Evolutionary conservation across 2,888 invertebrate genomes (phyloP).

Genomic region (Mythimna albipuncta): DNA sequence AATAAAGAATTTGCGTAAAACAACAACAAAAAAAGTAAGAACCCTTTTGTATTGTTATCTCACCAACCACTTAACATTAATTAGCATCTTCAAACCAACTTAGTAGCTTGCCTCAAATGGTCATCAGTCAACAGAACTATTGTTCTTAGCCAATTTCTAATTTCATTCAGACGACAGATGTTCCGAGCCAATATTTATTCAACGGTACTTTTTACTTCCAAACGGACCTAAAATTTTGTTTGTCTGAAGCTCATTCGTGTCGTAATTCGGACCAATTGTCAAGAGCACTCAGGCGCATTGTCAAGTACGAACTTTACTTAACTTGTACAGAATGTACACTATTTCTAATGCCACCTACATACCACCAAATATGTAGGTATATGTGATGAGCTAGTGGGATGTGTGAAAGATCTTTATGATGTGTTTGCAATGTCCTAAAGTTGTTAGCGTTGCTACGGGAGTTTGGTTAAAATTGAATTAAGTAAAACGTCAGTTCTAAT

Average conservation of each 20-base stretch:
- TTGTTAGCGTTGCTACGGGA: not conserved
- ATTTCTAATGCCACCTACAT: conserved; percentile 61
- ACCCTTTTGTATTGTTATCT: conserved; percentile 39
- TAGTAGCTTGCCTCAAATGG: conserved; percentile 48
- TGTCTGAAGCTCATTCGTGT: conserved; percentile 72
- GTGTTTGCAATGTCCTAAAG: conserved; percentile 13
- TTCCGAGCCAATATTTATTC: conserved; percentile 59
- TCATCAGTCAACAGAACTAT: conserved; percentile 55
- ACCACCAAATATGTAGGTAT: conserved; percentile 44
- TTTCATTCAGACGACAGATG: conserved; percentile 61
- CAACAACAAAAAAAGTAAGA: conserved; percentile 7
- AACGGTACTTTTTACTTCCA: conserved; percentile 62
- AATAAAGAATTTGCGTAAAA: conserved; percentile 11
- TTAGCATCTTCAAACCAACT: conserved; percentile 56
- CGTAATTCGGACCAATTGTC: conserved; percentile 81
- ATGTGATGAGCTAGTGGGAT: conserved; percentile 52
- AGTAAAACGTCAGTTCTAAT: not conserved
- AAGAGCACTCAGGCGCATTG: conserved; percentile 70
- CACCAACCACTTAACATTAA: conserved; percentile 49
- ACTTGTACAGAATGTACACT: conserved; percentile 60
- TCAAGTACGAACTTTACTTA: conserved; percentile 70
- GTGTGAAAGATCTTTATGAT: conserved; percentile 35
- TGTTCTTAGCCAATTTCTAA: conserved; percentile 65
- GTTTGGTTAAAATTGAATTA: not conserved
- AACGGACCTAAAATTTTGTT: conserved; percentile 63